Conservation (phyloP, 1,140 invertebrate species). For the Mercenaria mercenaria region DNA sequence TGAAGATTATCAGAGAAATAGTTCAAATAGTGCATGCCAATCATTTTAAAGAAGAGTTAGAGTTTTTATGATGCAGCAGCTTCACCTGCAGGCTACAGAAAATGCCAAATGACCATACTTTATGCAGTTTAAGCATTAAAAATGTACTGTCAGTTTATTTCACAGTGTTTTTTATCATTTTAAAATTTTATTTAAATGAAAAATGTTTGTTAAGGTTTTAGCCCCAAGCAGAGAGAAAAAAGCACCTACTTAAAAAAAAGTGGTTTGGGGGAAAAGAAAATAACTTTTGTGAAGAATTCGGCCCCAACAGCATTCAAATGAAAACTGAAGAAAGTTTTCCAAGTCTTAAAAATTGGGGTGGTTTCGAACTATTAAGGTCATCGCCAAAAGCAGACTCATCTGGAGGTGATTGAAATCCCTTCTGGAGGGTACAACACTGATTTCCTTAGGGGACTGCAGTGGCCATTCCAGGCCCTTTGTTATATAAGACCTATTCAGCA, state of each 20-base stretch:
- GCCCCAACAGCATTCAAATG: not conserved
- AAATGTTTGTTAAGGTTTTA: not conserved
- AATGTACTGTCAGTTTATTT: no score
- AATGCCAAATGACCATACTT: not conserved
- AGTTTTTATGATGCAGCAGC: not conserved
- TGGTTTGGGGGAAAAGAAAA: slow-evolving; percentile 5
- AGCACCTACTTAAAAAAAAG: not conserved
- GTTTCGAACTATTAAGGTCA: not conserved
- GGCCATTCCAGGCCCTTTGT: not conserved
- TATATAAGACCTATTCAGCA: slow-evolving; percentile 8
- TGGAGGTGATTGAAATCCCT: not conserved
- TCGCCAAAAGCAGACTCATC: not conserved
- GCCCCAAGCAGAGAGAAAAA: not conserved
- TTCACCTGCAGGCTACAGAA: not conserved
- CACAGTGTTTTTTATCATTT: not conserved
- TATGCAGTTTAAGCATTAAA: no score
- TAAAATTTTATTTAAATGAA: not conserved
- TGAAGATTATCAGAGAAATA: no score
- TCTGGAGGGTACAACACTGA: not conserved
- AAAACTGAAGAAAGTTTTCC: slow-evolving; percentile 1
- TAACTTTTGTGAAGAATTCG: not conserved
- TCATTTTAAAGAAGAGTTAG: not conserved
- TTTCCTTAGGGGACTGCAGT: not conserved
- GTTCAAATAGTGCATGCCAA: no score
- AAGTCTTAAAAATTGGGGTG: not conserved